Evolutionary conservation across 2,797 vertebrate species (phyloP).

Genomic region (Coregonus sp.): DNA sequence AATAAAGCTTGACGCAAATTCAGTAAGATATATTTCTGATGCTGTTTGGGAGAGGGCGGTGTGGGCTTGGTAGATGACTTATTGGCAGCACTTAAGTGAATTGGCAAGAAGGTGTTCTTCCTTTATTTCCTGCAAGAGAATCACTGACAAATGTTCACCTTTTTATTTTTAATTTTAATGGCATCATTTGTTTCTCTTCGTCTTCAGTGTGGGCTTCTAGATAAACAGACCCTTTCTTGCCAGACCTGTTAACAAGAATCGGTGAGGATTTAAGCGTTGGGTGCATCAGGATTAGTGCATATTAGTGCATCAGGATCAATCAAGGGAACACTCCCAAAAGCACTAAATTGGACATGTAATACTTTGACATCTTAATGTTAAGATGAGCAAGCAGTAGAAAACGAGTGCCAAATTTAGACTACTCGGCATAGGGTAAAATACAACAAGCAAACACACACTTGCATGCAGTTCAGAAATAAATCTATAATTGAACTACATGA

Average conservation of each 20-base stretch:
- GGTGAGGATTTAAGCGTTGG: slow-evolving; percentile 32
- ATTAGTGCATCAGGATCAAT: slow-evolving; percentile 9
- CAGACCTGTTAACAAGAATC: slow-evolving; percentile 76
- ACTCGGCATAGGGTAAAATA: slow-evolving; percentile 50
- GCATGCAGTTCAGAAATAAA: slow-evolving; percentile 48
- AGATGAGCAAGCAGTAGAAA: slow-evolving; percentile 69
- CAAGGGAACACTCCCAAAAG: slow-evolving; percentile 50
- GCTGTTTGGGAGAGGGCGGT: slow-evolving; percentile 40
- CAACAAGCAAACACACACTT: slow-evolving; percentile 13
- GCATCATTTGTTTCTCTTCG: slow-evolving; percentile 39
- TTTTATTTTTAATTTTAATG: slow-evolving; percentile 24
- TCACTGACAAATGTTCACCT: slow-evolving; percentile 64
- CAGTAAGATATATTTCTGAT: slow-evolving; percentile 76
- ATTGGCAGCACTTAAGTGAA: slow-evolving; percentile 70
- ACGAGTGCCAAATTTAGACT: slow-evolving; percentile 84
- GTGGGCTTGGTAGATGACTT: background rate
- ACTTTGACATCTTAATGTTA: slow-evolving; percentile 51
- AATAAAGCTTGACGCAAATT: slow-evolving; percentile 52
- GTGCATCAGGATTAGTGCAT: slow-evolving; percentile 1
- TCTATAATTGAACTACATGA: slow-evolving; percentile 62
- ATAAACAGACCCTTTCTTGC: slow-evolving; percentile 60
- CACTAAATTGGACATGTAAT: slow-evolving; percentile 63
- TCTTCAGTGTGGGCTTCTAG: slow-evolving; percentile 37
- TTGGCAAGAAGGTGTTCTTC: slow-evolving; percentile 33
- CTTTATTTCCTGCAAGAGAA: slow-evolving; percentile 29